Base-by-base conservation (phyloP, 2,888 invertebrate genomes). In the Cactoblastis cactorum region DNA sequence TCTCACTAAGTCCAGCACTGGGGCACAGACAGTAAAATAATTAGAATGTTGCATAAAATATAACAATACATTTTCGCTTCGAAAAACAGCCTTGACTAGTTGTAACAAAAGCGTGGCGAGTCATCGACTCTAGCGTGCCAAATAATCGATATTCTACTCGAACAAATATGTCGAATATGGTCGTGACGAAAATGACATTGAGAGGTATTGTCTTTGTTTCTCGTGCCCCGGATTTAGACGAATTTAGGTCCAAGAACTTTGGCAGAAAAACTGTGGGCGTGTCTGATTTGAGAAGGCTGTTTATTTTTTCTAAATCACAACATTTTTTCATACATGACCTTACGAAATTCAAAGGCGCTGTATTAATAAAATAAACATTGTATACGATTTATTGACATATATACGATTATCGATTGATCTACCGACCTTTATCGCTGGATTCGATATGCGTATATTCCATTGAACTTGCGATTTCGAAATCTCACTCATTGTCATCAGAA, bases 161-260 rank as follows among this genome's bases (percentile, higher is more conserved):
- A 59, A 62, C 67, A 69, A 76, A 74, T 65, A 72, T 71, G 74
- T 76, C 74, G 72, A 77, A 76, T 77, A 66, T 65, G 63, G 62
- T 84, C 88, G 88, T 87, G 87, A 77, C 70, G 46, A 51, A 67
- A 71, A 71, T 65, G 86, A 69, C 86, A 87, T 86, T 86, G 88
- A 62, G 54, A 57, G 69, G 69, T 68, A 77, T 78, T 84, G 79
- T 83, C 78, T 83, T 72, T 77, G 71, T 69, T 69, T 62, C 66
- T 59, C 68, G 65, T 74, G 84, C 75, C 74, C 83, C 80, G 84
- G 80, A 84, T 85, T 79, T 69, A 58, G 67, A 60, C 66, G 68
- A 77, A 78, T 78, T 80, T 80, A 71, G 73, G 80, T 80, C 80
- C 81, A 84, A 84, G 80, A 77, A 65, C 80, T 75, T 57, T 52